phyloP scores from a whole-genome alignment of 1,140 invertebrate species.

The Ditylenchus dipsaci region DNA sequence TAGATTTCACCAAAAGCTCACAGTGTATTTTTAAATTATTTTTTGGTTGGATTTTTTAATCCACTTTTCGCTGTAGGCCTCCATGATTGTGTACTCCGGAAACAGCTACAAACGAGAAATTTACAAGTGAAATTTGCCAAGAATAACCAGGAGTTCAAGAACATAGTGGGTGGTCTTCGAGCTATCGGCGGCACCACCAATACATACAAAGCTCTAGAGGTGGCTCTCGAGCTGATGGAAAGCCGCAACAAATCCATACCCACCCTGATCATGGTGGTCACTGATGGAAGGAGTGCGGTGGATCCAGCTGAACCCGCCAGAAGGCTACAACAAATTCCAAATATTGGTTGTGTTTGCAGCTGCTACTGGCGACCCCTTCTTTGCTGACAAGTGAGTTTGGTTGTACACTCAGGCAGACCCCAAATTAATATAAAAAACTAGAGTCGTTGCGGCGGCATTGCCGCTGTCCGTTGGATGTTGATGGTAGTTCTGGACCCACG shows the following conservation, averaged over 20 bases:
- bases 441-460: too few relatives aligned
- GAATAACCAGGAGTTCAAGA: slow-evolving; percentile 49
- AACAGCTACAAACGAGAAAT: slow-evolving; percentile 42
- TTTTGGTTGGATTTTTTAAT: not conserved
- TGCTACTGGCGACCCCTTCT: slow-evolving; percentile 51
- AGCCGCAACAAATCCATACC: slow-evolving; percentile 46
- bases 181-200: slow-evolving; percentile 56
- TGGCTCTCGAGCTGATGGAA: slow-evolving; percentile 50
- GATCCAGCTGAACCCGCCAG: slow-evolving; percentile 48
- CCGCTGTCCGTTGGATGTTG: too few relatives aligned
- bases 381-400: slow-evolving; percentile 49
- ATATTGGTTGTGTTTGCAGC: slow-evolving; percentile 52
- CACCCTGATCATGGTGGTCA: slow-evolving; percentile 54
- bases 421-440: too few relatives aligned
- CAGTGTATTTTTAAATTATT: slow-evolving; percentile 39
- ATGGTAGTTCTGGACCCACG: too few relatives aligned
- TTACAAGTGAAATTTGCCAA: slow-evolving; percentile 55
- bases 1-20: slow-evolving; percentile 39
- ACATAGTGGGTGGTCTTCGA: slow-evolving; percentile 37
- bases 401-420: too few relatives aligned
- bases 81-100: slow-evolving; percentile 57
- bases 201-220: slow-evolving; percentile 50
- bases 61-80: slow-evolving; percentile 31
- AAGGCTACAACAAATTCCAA: slow-evolving; percentile 41
- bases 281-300: slow-evolving; percentile 47